phyloP scores from a whole-genome alignment of 2,113 vertebrate genomes.

The Edolisoma coerulescens region DNA sequence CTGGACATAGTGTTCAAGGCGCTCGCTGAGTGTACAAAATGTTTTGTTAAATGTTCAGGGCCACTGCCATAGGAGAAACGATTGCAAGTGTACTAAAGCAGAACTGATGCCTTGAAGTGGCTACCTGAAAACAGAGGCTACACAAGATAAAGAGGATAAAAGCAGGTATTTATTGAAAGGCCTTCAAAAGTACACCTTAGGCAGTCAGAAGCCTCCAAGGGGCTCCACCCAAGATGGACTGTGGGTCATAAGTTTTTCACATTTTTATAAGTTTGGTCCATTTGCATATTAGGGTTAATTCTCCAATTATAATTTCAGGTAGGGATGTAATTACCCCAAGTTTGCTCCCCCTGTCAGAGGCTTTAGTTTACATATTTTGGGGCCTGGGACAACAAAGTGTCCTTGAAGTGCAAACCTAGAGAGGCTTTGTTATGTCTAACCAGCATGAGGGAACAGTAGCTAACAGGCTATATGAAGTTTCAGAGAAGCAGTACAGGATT shows the following conservation, averaged over 20 bases:
- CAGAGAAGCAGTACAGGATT: not conserved
- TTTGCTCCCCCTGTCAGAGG: not conserved
- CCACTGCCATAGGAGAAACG: not conserved
- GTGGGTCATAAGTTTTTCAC: not conserved
- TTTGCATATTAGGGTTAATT: not conserved
- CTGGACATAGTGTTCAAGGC: not conserved
- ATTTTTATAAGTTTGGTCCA: not conserved
- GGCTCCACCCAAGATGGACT: not conserved
- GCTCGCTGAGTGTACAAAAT: not conserved
- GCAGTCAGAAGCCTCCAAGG: not conserved
- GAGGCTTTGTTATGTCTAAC: not conserved
- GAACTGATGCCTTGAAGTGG: not conserved
- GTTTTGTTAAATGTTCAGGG: not conserved
- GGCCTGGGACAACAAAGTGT: not conserved
- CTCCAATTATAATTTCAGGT: not conserved
- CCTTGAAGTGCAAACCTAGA: not conserved
- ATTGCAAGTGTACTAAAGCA: not conserved
- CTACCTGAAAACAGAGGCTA: not conserved
- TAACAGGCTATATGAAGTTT: not conserved
- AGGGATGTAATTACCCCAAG: not conserved
- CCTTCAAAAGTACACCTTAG: not conserved
- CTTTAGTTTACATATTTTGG: not conserved
- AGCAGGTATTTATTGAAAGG: not conserved
- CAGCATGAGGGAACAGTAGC: not conserved
- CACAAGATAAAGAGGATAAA: not conserved